Conservation (phyloP, 2,113 vertebrate genomes). For the Upupa epops region DNA sequence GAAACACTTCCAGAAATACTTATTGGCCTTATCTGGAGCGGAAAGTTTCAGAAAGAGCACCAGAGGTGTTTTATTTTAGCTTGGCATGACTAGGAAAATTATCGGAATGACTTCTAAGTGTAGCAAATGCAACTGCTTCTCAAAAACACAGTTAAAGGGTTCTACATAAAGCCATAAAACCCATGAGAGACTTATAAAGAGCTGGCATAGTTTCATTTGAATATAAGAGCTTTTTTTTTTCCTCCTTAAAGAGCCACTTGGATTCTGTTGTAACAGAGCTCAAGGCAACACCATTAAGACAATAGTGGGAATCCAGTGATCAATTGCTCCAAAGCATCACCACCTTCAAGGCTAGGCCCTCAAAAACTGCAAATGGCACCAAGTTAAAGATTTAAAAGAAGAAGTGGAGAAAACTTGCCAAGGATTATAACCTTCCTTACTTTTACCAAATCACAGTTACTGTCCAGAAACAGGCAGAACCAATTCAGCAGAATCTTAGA, state of each 20-base stretch:
- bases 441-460: neutral
- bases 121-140: constrained; percentile 41
- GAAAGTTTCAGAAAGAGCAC: constrained; percentile 51
- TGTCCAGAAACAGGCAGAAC: neutral
- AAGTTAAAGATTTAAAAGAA: neutral
- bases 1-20: constrained; percentile 39
- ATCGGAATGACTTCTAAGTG: constrained; percentile 43
- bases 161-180: constrained; percentile 22
- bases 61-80: constrained; percentile 61
- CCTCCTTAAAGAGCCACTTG: neutral
- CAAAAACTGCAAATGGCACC: neutral
- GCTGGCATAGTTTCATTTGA: constrained; percentile 24
- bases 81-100: constrained; percentile 42
- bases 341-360: neutral
- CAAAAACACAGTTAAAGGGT: constrained; percentile 32
- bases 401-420: neutral
- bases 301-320: neutral
- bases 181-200: constrained; percentile 36
- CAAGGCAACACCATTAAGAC: neutral
- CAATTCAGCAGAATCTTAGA: neutral
- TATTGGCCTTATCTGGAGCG: constrained; percentile 38
- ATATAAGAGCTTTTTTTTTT: neutral
- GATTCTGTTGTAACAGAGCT: neutral
- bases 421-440: neutral
- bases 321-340: neutral